Evolutionary conservation across 2,888 invertebrate genomes (phyloP).

Genomic region (Meandrusa payeni): DNA sequence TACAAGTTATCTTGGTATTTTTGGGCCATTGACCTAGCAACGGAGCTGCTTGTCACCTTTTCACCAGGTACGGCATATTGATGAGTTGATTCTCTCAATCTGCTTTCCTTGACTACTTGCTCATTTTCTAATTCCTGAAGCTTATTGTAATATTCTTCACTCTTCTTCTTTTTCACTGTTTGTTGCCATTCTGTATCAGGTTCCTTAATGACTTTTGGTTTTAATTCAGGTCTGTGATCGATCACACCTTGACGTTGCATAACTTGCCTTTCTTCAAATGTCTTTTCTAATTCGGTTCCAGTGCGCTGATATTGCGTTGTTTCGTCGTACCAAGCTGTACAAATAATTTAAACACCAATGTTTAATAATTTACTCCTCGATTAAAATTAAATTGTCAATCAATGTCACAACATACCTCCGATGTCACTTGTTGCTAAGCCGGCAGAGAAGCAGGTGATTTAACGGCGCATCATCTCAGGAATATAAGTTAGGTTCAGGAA

Average conservation of each 20-base stretch:
- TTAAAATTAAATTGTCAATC: constrained; percentile 21
- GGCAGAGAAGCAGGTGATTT: constrained; percentile 72
- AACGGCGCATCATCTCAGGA: constrained; percentile 61
- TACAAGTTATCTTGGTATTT: constrained; percentile 92
- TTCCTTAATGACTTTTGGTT: constrained; percentile 85
- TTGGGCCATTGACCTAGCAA: constrained; percentile 93
- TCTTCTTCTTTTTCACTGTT: constrained; percentile 89
- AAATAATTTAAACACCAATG: constrained; percentile 36
- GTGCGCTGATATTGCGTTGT: constrained; percentile 91
- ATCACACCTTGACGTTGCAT: constrained; percentile 84
- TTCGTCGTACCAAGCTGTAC: constrained; percentile 95
- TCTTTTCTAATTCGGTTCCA: constrained; percentile 92
- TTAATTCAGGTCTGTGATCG: constrained; percentile 82
- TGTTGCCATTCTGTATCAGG: constrained; percentile 93
- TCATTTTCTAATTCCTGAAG: constrained; percentile 91
- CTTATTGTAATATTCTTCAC: constrained; percentile 91
- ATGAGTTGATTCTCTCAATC: constrained; percentile 87
- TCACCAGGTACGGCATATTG: constrained; percentile 93
- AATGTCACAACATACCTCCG: constrained; percentile 62
- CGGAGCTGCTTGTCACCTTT: constrained; percentile 86
- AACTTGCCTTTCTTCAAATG: constrained; percentile 91
- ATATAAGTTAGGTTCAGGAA: constrained; percentile 36
- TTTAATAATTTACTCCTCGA: constrained; percentile 23
- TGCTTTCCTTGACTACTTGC: constrained; percentile 90
- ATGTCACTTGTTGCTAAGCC: constrained; percentile 67